Percentiles rank a stretch among this genome's conserved stretches.
phyloP scores from a whole-genome alignment of 37 sponge, comb jelly and placozoan species.

The Diacarnus erythraeanus region DNA sequence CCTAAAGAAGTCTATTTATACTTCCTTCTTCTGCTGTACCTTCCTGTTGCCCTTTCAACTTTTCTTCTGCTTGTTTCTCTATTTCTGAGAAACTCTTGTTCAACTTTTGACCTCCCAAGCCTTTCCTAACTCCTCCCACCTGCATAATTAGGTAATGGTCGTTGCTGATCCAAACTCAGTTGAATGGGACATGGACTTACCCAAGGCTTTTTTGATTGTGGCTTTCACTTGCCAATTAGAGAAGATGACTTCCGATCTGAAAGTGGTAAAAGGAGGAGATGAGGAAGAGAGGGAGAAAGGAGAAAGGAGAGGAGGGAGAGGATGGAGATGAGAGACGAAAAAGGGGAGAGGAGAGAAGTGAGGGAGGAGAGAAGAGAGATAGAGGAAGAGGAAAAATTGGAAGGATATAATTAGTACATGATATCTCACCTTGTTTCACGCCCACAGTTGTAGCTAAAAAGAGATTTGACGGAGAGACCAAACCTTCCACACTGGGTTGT shows the following conservation, averaged over 20 bases:
- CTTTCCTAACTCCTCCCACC: slow-evolving; percentile 60
- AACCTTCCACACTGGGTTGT: slow-evolving; percentile 66
- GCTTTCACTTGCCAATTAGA: slow-evolving; percentile 55
- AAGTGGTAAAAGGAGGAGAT: neutral
- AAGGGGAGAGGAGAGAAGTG: neutral
- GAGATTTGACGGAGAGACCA: slow-evolving; percentile 22
- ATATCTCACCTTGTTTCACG: slow-evolving; percentile 17
- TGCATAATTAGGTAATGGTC: too few species aligned
- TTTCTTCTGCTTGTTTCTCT: slow-evolving; percentile 70
- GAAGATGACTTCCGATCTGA: slow-evolving; percentile 39
- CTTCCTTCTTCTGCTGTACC: too few species aligned
- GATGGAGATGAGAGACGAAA: neutral
- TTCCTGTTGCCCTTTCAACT: slow-evolving; percentile 33
- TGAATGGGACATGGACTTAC: slow-evolving; percentile 2
- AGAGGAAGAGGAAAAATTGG: neutral
- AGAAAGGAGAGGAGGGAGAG: neutral
- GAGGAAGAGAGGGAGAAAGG: neutral
- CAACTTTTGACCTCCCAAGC: slow-evolving; percentile 89
- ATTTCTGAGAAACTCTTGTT: slow-evolving; percentile 68
- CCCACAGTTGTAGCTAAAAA: neutral
- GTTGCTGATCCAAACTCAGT: too few species aligned
- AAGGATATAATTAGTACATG: too few species aligned
- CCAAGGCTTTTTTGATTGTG: slow-evolving; percentile 40
- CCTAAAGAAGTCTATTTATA: too few species aligned
- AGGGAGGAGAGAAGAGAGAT: neutral